A percentile compares a stretch with the other conserved stretches of the same genome.
These are phyloP conservation scores for Vicugna pacos DNA, from an alignment of 2,113 vertebrate genomes.

Conservation along the genomic window DNA sequence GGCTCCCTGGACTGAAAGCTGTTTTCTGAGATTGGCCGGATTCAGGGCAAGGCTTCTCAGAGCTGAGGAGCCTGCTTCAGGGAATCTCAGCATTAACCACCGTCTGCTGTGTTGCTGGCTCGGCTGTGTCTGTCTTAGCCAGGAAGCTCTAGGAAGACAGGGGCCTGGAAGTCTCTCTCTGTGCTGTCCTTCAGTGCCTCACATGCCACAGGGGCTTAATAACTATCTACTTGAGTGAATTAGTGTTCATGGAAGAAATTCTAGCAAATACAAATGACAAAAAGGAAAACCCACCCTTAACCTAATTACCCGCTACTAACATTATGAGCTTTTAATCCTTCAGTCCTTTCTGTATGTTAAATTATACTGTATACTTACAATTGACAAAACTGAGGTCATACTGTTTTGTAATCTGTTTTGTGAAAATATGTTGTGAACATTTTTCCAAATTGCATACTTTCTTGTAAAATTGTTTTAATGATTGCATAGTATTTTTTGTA, in stretches of 20 bases:
- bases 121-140: neutral
- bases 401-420: neutral
- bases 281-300: neutral
- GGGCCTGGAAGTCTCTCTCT: neutral
- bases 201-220: neutral
- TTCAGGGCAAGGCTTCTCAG: neutral
- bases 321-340: neutral
- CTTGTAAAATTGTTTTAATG: conserved; percentile 40
- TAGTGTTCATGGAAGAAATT: neutral
- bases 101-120: neutral
- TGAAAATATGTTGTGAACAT: neutral
- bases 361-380: neutral
- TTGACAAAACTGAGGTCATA: conserved; percentile 6
- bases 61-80: neutral
- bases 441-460: neutral
- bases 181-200: neutral
- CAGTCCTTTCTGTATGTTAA: neutral
- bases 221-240: neutral
- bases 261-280: neutral
- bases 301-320: neutral
- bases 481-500: neutral
- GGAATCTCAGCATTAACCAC: neutral
- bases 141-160: neutral
- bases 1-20: neutral
- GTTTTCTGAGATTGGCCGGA: neutral